phyloP scores from a whole-genome alignment of 2,797 vertebrate genomes.

The Bucorvus abyssinicus region DNA sequence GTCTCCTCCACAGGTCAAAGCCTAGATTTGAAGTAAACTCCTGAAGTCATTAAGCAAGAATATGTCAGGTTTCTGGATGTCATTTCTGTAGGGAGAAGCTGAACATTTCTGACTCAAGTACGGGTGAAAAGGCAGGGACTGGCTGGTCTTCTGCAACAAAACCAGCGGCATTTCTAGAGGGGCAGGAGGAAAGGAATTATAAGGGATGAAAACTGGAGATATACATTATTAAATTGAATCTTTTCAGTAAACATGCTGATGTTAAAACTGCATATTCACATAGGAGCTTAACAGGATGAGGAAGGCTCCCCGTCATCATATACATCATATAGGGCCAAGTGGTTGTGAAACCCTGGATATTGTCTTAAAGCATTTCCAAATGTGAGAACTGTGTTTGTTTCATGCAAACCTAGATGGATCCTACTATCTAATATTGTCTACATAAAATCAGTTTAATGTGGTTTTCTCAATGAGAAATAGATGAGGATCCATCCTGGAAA shows the following conservation, averaged over 20 bases:
- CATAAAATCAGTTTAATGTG: background rate
- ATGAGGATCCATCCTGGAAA: background rate
- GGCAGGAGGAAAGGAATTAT: background rate
- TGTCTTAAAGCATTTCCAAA: conserved; percentile 43
- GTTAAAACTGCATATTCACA: background rate
- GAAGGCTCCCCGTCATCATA: background rate
- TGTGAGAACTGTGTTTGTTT: conserved; percentile 8
- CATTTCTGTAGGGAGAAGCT: background rate
- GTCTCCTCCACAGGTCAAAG: conserved; percentile 5
- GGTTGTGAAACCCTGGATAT: background rate
- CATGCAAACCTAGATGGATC: background rate
- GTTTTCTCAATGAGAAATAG: conserved; percentile 12
- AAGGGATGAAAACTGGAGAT: conserved; percentile 14
- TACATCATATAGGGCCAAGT: background rate
- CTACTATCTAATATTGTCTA: background rate
- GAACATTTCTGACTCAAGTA: background rate
- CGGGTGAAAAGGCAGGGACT: background rate
- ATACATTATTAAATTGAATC: conserved; percentile 23
- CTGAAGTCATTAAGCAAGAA: background rate
- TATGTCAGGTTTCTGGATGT: conserved; percentile 38
- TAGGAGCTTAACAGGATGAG: background rate
- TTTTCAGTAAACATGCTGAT: conserved; percentile 19
- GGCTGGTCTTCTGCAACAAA: background rate
- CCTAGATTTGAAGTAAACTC: background rate
- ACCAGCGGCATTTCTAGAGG: conserved; percentile 18